Evolutionary conservation across 1,140 invertebrate species (phyloP).

Genomic region (Steinernema khuongi): DNA sequence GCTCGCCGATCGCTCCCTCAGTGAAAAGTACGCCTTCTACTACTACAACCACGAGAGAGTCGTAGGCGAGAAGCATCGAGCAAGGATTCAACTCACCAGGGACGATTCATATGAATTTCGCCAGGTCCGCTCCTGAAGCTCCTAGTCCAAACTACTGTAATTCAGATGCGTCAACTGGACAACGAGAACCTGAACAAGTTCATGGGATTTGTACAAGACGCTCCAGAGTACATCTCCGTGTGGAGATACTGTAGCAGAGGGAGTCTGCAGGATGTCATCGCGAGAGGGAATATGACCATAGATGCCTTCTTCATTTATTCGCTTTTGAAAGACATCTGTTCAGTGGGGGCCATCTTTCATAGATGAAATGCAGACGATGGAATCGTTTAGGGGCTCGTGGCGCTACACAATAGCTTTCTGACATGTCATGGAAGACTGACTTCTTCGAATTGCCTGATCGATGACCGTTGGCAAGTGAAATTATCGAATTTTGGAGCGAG

Average conservation of each 20-base stretch:
- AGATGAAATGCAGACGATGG: background rate
- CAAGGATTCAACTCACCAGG: background rate
- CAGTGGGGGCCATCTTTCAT: constrained; percentile 20
- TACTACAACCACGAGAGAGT: constrained; percentile 27
- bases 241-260: constrained; percentile 31
- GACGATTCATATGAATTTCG: background rate
- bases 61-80: background rate
- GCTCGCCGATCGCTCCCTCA: background rate
- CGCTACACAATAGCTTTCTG: constrained; percentile 26
- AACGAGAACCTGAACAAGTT: constrained; percentile 29
- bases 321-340: constrained; percentile 19
- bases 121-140: background rate
- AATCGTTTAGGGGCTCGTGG: constrained; percentile 27
- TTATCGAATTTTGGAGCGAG: constrained; percentile 25
- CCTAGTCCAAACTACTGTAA: constrained; percentile 15
- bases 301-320: constrained; percentile 27
- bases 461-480: constrained; percentile 35
- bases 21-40: constrained; percentile 25
- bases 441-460: constrained; percentile 29
- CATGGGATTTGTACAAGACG: constrained; percentile 23
- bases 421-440: constrained; percentile 29
- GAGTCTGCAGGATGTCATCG: constrained; percentile 24
- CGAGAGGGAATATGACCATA: constrained; percentile 22
- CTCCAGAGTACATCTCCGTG: constrained; percentile 21
- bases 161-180: constrained; percentile 25